These are phyloP conservation scores for Sceloporus undulatus DNA, from an alignment of 2,113 vertebrate species.

Conservation along the genomic window DNA sequence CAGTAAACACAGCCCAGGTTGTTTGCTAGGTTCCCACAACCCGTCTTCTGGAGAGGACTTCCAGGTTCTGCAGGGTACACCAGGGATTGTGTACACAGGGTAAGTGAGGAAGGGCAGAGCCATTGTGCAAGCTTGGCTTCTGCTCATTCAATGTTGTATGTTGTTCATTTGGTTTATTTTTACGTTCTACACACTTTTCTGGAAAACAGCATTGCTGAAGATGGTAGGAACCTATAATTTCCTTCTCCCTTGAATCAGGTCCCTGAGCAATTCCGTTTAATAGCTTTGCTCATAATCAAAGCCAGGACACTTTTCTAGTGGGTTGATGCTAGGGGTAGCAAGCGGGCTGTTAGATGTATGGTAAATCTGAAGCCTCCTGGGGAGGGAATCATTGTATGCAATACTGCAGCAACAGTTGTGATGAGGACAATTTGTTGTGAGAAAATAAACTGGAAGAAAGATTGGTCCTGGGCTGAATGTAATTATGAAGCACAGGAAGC, in stretches of 20 bases:
- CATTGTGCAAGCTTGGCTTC: not conserved
- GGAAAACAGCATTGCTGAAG: not conserved
- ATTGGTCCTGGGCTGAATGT: not conserved
- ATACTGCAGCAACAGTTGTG: not conserved
- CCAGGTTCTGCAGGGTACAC: too few species aligned
- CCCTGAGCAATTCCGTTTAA: not conserved
- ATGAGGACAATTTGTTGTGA: not conserved
- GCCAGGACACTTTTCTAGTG: not conserved
- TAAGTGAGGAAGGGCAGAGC: not conserved
- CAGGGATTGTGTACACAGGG: too few species aligned
- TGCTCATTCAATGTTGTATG: not conserved
- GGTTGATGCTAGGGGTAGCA: too few species aligned
- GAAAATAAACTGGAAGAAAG: not conserved
- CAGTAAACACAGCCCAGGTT: not conserved
- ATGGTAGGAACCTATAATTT: not conserved
- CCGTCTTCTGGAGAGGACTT: too few species aligned
- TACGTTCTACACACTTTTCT: not conserved
- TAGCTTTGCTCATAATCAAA: not conserved
- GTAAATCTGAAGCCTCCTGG: not conserved
- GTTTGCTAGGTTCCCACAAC: not conserved
- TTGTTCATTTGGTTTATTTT: not conserved
- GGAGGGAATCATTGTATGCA: not conserved
- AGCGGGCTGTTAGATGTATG: not conserved
- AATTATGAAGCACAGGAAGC: not conserved
- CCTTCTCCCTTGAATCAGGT: not conserved